phyloP scores from a whole-genome alignment of 2,797 vertebrate genomes.

The Melopsittacus undulatus region DNA sequence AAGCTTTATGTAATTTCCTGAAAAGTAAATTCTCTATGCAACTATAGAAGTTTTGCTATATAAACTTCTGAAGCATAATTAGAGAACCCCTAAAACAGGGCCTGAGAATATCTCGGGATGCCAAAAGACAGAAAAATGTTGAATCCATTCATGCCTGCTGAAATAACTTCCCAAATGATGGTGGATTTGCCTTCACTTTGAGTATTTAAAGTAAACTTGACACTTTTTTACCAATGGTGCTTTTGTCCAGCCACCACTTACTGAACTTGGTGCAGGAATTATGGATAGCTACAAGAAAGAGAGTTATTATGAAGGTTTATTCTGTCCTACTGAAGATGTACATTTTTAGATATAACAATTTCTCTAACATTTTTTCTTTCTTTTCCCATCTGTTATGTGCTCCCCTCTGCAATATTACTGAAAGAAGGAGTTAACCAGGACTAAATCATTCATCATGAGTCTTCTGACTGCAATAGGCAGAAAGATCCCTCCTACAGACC shows the following conservation, averaged over 20 bases:
- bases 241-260: not conserved
- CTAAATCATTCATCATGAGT: rapidly evolving
- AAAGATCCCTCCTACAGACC: not conserved
- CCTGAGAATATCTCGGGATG: not conserved
- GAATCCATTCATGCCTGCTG: not conserved
- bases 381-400: not conserved
- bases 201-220: not conserved
- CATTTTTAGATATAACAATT: not conserved
- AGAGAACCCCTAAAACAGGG: not conserved
- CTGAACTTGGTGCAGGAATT: not conserved
- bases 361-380: not conserved
- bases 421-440: not conserved
- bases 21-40: not conserved
- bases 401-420: not conserved
- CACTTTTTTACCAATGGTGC: not conserved
- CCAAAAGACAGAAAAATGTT: not conserved
- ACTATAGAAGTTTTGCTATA: not conserved
- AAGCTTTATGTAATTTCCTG: not conserved
- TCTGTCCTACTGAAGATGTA: not conserved
- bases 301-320: not conserved
- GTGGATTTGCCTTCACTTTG: not conserved
- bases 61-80: not conserved
- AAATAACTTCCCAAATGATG: not conserved
- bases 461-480: not conserved
- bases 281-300: not conserved